phyloP scores from a whole-genome alignment of 2,888 invertebrate genomes.

The Amblyjoppa proteus region DNA sequence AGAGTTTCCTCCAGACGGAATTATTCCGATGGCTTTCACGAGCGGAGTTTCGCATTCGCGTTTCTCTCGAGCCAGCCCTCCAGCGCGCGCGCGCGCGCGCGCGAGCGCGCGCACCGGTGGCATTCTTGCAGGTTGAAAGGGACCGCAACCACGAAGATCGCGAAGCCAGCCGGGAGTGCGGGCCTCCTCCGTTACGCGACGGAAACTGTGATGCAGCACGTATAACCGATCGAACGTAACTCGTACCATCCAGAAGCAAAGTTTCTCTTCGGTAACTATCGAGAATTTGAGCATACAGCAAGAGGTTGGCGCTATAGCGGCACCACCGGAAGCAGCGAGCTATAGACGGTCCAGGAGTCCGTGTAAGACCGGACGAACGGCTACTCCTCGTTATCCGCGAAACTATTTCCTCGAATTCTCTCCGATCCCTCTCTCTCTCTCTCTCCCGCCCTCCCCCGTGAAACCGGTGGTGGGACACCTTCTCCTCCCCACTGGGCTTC shows the following conservation, averaged over 20 bases:
- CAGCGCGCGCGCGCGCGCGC: background rate
- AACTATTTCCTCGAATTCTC: constrained; percentile 69
- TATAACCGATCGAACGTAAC: constrained; percentile 46
- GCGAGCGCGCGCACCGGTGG: background rate
- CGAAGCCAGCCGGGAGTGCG: background rate
- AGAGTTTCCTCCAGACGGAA: constrained; percentile 7
- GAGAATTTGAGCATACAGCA: constrained; percentile 42
- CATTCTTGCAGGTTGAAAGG: constrained; percentile 23
- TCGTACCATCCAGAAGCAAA: constrained; percentile 26
- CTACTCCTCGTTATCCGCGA: constrained; percentile 66
- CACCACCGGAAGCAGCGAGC: background rate
- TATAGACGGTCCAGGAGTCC: constrained; percentile 8
- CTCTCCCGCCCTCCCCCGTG: constrained; percentile 3
- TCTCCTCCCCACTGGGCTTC: background rate
- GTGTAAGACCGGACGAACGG: constrained; percentile 53
- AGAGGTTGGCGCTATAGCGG: background rate
- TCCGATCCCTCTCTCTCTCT: background rate
- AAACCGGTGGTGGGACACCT: background rate
- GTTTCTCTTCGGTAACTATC: constrained; percentile 42
- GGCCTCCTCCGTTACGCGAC: constrained; percentile 3
- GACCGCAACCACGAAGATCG: constrained; percentile 2
- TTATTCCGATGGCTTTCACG: constrained; percentile 24
- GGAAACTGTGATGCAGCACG: constrained; percentile 39
- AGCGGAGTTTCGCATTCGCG: background rate
- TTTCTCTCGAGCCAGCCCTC: background rate